Conservation (phyloP, 2,797 vertebrate genomes). For the Pteronotus mesoamericanus region DNA sequence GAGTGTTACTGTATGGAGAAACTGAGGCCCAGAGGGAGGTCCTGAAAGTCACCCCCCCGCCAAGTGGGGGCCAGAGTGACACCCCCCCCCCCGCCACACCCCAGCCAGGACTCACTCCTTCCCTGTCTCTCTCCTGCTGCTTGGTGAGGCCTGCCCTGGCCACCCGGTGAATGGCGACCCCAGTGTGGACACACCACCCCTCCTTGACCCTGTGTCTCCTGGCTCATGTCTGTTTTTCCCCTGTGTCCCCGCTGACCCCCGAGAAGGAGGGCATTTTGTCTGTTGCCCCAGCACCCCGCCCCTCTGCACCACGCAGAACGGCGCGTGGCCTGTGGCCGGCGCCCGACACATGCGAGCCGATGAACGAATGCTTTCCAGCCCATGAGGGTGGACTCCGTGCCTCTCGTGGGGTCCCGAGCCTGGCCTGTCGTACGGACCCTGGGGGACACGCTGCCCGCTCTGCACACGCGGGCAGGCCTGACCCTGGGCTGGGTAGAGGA, state of each 20-base stretch:
- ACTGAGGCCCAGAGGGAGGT: not conserved
- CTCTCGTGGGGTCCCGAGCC: not conserved
- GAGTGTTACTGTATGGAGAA: not conserved
- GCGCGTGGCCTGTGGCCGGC: rapidly evolving
- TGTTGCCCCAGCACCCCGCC: rapidly evolving
- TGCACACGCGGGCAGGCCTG: no score
- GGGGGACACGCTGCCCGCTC: rapidly evolving
- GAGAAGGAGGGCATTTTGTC: rapidly evolving
- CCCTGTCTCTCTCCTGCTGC: not conserved
- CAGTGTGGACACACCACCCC: rapidly evolving
- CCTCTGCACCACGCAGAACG: not conserved
- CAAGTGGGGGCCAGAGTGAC: not conserved
- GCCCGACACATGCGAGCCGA: rapidly evolving
- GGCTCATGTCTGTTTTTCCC: not conserved
- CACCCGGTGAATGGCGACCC: rapidly evolving
- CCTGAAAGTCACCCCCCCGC: not conserved
- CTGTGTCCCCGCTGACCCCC: rapidly evolving
- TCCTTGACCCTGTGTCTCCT: no score
- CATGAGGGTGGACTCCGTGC: no score
- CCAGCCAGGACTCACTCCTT: not conserved
- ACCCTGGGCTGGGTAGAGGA: not conserved
- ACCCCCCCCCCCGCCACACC: rapidly evolving
- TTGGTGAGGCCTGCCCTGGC: not conserved
- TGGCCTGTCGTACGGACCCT: rapidly evolving
- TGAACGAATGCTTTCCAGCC: not conserved